Conservation (phyloP, 2,888 invertebrate genomes). For the Blera fallax region DNA sequence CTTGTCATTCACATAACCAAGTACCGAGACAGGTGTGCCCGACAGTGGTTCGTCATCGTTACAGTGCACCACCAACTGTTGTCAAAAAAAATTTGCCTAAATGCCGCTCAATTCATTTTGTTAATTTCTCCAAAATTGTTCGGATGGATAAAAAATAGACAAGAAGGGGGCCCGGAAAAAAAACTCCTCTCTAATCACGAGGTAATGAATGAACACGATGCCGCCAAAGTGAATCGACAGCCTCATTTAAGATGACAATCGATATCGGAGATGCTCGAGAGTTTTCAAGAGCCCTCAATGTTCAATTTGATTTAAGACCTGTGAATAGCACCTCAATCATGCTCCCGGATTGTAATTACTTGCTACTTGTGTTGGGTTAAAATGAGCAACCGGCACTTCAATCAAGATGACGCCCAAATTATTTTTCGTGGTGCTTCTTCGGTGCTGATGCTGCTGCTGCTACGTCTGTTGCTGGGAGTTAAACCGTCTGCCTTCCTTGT, state of each 20-base stretch:
- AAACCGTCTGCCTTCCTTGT: background rate
- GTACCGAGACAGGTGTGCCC: conserved; percentile 49
- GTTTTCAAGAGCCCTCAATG: conserved; percentile 40
- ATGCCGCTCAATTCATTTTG: conserved; percentile 38
- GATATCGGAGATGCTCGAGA: conserved; percentile 39
- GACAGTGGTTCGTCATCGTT: conserved; percentile 29
- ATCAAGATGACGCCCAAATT: conserved; percentile 65
- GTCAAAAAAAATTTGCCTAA: conserved; percentile 48
- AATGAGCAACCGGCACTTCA: conserved; percentile 66
- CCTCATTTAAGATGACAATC: conserved; percentile 63
- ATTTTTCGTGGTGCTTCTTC: conserved; percentile 43
- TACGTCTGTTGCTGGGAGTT: background rate
- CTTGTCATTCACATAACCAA: conserved; percentile 53
- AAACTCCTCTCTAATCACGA: conserved; percentile 45
- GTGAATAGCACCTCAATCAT: conserved; percentile 71
- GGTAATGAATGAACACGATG: conserved; percentile 52
- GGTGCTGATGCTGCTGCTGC: conserved; percentile 1
- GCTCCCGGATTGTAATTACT: conserved; percentile 74
- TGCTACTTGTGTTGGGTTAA: conserved; percentile 75
- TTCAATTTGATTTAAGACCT: conserved; percentile 61
- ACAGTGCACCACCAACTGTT: conserved; percentile 53
- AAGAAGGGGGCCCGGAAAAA: background rate
- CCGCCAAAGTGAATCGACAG: conserved; percentile 61
- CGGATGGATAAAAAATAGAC: background rate
- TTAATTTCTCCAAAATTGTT: conserved; percentile 38